Base-by-base conservation (phyloP, 2,113 vertebrate species). In the Anhinga rufa region DNA sequence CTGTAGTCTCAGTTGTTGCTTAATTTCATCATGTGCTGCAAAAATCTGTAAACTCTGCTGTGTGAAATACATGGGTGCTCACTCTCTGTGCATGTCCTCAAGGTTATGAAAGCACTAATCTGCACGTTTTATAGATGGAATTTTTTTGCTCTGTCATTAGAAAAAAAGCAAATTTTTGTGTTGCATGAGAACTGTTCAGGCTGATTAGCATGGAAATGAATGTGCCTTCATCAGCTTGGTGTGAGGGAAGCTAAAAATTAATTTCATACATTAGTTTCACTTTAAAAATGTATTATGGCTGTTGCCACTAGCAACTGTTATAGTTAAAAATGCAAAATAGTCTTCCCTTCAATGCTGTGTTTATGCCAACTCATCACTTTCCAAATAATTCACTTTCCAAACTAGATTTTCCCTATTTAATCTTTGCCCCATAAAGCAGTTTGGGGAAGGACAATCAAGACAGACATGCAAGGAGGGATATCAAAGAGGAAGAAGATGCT, bases 121-220 rank as follows among this genome's bases (percentile, higher is more conserved):
- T 68, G 10, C 60, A 5, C 1, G 2, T 79, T 88, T 60, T 71
- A 36, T 46, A 87, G 69, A 21, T 10, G 36, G 36, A 46, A 12
- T 0, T 48, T 64, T 88, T 88, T 86, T 86, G 21, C 71, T 69
- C 46, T 90, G 19, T 94, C 57, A 38, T n/a, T 78, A 57, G 58
- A 55, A 95, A 94, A 94, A 88, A 91, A 12, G 44, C 69, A 24
- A 38, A 55, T 86, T 95, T 87, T 72, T 55, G 16, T 71, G 88
- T 57, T 93, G 79, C 14, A 36, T 83, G 62, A 88, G 92, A 96
- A 49, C 38, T 69, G 15, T 54, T 97, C 8, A 38, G 77, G 65
- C 68, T 97, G 86, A 96, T 96, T 85, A 97, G 54, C 90, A 90
- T 97, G 71, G 94, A 97, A 98, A 90, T 97, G 70, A 94, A 96